Percentiles rank a stretch among this genome's conserved stretches.
Evolutionary conservation across 2,797 vertebrate species (phyloP).

Genomic region (Enteromius thamalakanensis): DNA sequence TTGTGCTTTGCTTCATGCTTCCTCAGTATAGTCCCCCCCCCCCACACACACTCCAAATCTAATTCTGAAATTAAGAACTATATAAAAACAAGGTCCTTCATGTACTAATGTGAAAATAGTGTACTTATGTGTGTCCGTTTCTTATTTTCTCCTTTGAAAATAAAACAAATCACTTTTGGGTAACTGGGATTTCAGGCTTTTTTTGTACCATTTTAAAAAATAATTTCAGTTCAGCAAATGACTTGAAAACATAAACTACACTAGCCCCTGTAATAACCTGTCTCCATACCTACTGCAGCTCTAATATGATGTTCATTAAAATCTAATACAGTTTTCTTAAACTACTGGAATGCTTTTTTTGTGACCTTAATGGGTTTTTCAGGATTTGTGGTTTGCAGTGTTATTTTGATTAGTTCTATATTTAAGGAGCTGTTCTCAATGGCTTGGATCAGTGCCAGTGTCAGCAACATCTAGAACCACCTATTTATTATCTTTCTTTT

Average conservation of each 20-base stretch:
- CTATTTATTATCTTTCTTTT: conserved; percentile 14
- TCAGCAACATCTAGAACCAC: conserved; percentile 30
- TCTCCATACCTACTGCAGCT: not conserved
- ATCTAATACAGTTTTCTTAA: not conserved
- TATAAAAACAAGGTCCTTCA: conserved; percentile 67
- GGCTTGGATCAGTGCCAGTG: conserved; percentile 31
- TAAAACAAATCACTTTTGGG: conserved; percentile 76
- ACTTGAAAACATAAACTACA: not conserved
- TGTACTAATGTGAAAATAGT: conserved; percentile 75
- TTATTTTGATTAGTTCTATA: conserved; percentile 13
- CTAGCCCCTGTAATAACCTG: conserved; percentile 8
- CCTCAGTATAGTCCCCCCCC: not conserved
- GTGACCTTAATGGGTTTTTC: conserved; percentile 18
- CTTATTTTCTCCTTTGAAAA: conserved; percentile 70
- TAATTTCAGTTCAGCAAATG: conserved; percentile 25
- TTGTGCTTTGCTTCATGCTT: not conserved
- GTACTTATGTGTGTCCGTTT: conserved; percentile 77
- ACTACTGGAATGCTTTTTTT: not conserved
- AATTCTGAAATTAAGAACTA: conserved; percentile 44
- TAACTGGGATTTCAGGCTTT: conserved; percentile 79
- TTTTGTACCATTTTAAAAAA: conserved; percentile 60
- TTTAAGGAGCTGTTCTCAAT: not conserved
- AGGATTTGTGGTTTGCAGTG: conserved; percentile 30
- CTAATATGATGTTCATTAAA: not conserved
- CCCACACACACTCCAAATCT: too few relatives aligned